Evolutionary conservation across 2,797 vertebrate genomes (phyloP), one percentile per base, ranked within the genome.

Genomic region (Ctenochaetus hawaiiensis): DNA sequence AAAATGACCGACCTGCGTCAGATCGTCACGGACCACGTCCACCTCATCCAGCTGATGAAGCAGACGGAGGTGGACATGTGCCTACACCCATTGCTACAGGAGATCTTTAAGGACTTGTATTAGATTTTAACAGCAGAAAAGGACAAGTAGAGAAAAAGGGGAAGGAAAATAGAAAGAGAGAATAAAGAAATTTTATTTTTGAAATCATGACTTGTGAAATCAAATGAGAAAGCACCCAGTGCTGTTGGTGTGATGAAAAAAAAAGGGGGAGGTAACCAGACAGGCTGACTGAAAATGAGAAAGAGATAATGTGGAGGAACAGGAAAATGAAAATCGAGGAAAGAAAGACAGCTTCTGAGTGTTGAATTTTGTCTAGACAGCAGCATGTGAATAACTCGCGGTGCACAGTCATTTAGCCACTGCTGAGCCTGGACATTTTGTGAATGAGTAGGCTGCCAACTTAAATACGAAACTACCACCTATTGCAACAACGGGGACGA

Each of bases 1-100:
- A 99, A 99, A 94, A 99, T 99, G 98, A 99, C 98, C 6, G 98
- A 99, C 95, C 96, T 99, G 89, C 95, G 98, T 81, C 98, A 99
- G 94, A 97, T 99, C 20, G 98, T 99, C 75, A 97, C 98, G 0
- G 95, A 99, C 82, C 98, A 99, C 0, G 98, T 99, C 80, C 98
- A 97, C 93, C 92, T 97, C 39, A 94, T 99, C 89, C 97, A 98
- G 91, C 93, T 98, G 62, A 96, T 99, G 81, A 98, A 97, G 94
- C 97, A 99, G 92, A 97, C 96, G 0, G 98, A 99, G 92, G 91
- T 96, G 43, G 97, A 99, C 89, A 97, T 99, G 96, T 96, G 95
- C 82, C 92, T 99, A 60, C 98, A 99, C 77, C 98, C 98, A 0
- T 96, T 99, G 77, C 94, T 99, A 75, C 98, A 99, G 87, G 98